Evolutionary conservation across 2,797 vertebrate species (phyloP), one percentile per base, ranked within the genome.

Genomic region (Sphenodon punctatus): DNA sequence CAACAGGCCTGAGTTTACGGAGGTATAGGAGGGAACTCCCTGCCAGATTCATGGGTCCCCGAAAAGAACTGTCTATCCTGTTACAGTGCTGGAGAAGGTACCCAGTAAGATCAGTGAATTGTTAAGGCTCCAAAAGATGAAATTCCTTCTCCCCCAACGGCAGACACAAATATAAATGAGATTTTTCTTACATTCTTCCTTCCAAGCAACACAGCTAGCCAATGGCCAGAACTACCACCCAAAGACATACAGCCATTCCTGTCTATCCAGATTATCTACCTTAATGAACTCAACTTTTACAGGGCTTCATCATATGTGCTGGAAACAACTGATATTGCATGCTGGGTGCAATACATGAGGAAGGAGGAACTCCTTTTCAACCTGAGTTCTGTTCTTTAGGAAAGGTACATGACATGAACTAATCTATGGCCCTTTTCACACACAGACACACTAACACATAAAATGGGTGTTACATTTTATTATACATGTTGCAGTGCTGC

Each of bases 51-150:
- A 6, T 9, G 22, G 20, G 2, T 58, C 42, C 15, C 64, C 16
- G 49, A 68, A 11, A 10, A n/a, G 8, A 34, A 19, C 1, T 17
- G 23, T 8, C 38, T 8, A 8, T 36, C 20, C 19, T 48, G 14
- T 19, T 34, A 2, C 0, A 0, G 32, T 64, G 22, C 0, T 46
- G 22, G 43, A 14, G 82, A 10, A 16, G 59, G n/a, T 23, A 74
- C 38, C 17, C 15, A 27, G 34, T 65, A 22, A 48, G 5, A 75
- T 16, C 66, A 32, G 14, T n/a, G 0, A 0, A n/a, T 38, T 42
- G 11, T 1, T 0, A 39, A 38, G 25, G 8, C 5, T 74, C 65
- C 78, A 56, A 76, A 66, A 51, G 16, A 60, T 3, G 36, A n/a
- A n/a, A n/a, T n/a, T n/a, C n/a, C n/a, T 7, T 34, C 38, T 43